Evolutionary conservation across 2,888 invertebrate genomes (phyloP).

Genomic region (Mythimna lalbum): DNA sequence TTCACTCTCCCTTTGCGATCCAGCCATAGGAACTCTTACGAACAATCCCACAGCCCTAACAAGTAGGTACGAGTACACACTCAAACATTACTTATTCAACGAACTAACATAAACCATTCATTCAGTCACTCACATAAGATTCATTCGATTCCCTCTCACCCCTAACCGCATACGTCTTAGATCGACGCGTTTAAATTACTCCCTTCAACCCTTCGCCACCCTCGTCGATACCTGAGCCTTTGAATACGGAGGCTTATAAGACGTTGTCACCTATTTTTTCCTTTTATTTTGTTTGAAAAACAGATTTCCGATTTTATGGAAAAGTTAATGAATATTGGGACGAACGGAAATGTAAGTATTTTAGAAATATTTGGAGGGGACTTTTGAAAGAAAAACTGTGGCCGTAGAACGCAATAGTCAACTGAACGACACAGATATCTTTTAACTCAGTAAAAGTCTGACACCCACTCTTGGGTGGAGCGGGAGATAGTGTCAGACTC

Average conservation of each 20-base stretch:
- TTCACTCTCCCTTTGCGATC: too few species aligned
- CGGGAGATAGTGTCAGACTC: too few species aligned
- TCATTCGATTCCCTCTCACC: conserved; percentile 54
- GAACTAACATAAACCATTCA: conserved; percentile 32
- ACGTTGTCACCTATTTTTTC: conserved; percentile 16
- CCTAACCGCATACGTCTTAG: conserved; percentile 56
- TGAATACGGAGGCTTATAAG: conserved; percentile 33
- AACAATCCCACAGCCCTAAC: neutral
- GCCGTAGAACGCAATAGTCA: too few species aligned
- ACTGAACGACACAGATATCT: too few species aligned
- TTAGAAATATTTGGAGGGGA: too few species aligned
- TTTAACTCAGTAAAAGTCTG: too few species aligned
- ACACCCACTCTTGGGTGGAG: too few species aligned
- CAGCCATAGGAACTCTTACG: too few species aligned
- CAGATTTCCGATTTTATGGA: neutral
- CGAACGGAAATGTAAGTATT: too few species aligned
- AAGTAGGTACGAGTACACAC: neutral
- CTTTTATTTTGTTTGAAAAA: conserved; percentile 19
- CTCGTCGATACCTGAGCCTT: conserved; percentile 54
- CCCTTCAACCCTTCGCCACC: conserved; percentile 53
- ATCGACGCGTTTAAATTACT: conserved; percentile 55
- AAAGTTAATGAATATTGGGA: neutral
- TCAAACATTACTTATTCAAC: conserved; percentile 43
- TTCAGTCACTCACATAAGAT: conserved; percentile 32
- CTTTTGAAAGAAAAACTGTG: too few species aligned